Evolutionary conservation across 2,888 invertebrate genomes (phyloP), one percentile per base, ranked within the genome.

Genomic region (Diarsia rubi): DNA sequence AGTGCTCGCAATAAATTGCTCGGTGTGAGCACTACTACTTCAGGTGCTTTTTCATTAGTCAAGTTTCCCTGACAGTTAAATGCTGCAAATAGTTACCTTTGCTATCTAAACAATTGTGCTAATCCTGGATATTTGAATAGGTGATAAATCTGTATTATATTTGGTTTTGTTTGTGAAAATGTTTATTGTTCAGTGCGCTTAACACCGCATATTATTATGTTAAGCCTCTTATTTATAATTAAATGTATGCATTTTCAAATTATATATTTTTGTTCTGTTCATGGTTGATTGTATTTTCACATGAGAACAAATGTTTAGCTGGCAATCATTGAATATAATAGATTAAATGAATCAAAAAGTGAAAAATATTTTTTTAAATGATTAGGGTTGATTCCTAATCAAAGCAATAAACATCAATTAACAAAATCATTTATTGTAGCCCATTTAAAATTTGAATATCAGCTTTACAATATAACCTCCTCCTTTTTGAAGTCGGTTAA

Each of bases 1-100:
- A 95, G 95, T 95, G 94, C 93, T 90, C 80, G 91, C 91, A 90
- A 95, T 95, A 95, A 95, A 95, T 95, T 93, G 90, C 89, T 89
- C 89, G 84, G 88, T 86, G 89, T 90, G 88, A 90, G 91, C 90
- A 91, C 90, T 91, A 91, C 90, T 91, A 91, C 91, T 93, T 92
- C 92, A 95, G 94, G 94, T 94, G 90, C 90, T 92, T 93, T 92
- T 93, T 93, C 93, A 93, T 94, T 94, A 92, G 90, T 88, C 86
- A 88, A 89, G 90, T 90, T 90, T 91, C 81, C 85, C 88, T 88
- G 86, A 88, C 87, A 88, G 87, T 86, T 87, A 90, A 90, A 89
- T 85, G 84, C 82, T 86, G 76, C 74, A 78, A 82, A 75, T 79
- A 84, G 67, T 77, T 86, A 84, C 69, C 60, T 78, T 82, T 67